Evolutionary conservation across 2,113 vertebrate species (phyloP).

Genomic region (Corydoras maculifer): DNA sequence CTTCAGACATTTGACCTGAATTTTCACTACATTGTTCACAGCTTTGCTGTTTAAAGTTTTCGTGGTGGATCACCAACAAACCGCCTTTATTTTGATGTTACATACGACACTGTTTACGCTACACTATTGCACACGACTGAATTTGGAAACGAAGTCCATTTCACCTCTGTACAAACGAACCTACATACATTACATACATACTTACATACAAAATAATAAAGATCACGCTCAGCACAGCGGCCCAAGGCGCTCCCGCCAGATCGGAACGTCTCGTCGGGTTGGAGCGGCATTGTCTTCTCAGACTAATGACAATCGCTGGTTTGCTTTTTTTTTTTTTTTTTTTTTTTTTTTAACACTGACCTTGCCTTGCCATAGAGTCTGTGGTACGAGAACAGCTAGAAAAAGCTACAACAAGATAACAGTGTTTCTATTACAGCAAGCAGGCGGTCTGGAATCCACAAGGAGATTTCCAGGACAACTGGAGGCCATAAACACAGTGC

Average conservation of each 20-base stretch:
- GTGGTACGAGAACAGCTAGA: slow-evolving; percentile 38
- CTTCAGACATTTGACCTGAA: too few relatives aligned
- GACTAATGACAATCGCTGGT: slow-evolving; percentile 8
- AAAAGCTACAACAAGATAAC: slow-evolving; percentile 48
- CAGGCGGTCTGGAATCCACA: slow-evolving; percentile 38
- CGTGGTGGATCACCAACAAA: slow-evolving; percentile 58
- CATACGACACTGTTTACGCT: slow-evolving; percentile 69
- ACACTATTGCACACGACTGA: slow-evolving; percentile 68
- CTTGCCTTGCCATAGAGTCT: slow-evolving; percentile 18
- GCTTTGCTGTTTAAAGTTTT: too few relatives aligned
- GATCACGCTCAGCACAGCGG: slow-evolving; percentile 47
- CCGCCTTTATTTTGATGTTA: slow-evolving; percentile 58
- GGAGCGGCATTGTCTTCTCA: not conserved
- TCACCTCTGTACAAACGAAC: slow-evolving; percentile 52
- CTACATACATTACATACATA: slow-evolving; percentile 52
- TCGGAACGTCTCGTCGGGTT: not conserved
- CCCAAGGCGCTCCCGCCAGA: slow-evolving; percentile 24
- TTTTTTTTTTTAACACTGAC: slow-evolving; percentile 14
- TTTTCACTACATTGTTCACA: too few relatives aligned
- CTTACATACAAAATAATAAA: slow-evolving; percentile 47
- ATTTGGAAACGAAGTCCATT: slow-evolving; percentile 57
- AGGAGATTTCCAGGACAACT: slow-evolving; percentile 18
- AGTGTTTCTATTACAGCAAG: slow-evolving; percentile 55
- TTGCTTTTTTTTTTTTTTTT: slow-evolving; percentile 4
- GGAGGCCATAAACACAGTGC: slow-evolving; percentile 43